phyloP scores from a whole-genome alignment of 1,140 invertebrate species.

The Sesamia nonagrioides region DNA sequence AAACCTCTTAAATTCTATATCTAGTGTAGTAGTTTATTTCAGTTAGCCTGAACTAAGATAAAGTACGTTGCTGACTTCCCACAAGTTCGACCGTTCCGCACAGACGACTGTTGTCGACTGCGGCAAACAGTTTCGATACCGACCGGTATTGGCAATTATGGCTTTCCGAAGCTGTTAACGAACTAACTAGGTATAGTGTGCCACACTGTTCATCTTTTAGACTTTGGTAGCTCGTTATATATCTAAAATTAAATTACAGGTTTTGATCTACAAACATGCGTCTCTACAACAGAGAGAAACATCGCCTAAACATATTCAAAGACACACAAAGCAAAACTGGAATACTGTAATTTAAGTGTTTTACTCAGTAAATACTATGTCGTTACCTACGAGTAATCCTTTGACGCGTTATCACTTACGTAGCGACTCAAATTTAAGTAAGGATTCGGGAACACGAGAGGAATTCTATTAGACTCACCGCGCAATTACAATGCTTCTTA shows the following conservation, averaged over 20 bases:
- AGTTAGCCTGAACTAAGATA: neutral
- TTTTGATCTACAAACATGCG: too few species aligned
- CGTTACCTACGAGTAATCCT: neutral
- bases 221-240: neutral
- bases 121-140: neutral
- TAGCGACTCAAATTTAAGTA: neutral
- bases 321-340: too few species aligned
- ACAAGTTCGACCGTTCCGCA: constrained; percentile 12
- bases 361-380: neutral
- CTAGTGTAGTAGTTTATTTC: neutral
- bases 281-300: too few species aligned
- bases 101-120: constrained; percentile 6
- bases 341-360: too few species aligned
- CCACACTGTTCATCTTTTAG: neutral
- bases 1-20: neutral
- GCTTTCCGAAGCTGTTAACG: neutral
- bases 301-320: too few species aligned
- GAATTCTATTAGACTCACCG: neutral
- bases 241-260: neutral
- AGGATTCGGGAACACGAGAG: neutral
- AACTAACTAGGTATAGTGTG: constrained; percentile 1
- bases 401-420: neutral
- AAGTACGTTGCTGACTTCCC: neutral
- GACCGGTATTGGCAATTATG: constrained; percentile 6
- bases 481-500: neutral